Percentiles rank a stretch among this genome's conserved stretches.
These are phyloP conservation scores for Oligia fasciuncula DNA, from an alignment of 2,888 invertebrate genomes.

Conservation along the genomic window DNA sequence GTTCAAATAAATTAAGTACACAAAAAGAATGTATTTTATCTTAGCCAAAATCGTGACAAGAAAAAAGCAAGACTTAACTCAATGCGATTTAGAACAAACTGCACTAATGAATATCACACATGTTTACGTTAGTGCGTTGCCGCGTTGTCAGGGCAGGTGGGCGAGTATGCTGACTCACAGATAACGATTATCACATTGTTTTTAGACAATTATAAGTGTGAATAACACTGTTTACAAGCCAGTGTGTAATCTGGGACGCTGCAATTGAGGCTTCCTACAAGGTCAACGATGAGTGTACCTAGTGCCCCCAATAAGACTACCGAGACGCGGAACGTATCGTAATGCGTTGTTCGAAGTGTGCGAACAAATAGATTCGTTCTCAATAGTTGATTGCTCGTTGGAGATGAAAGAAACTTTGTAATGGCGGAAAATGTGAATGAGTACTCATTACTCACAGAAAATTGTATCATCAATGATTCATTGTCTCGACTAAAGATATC, in stretches of 20 bases:
- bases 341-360: slow-evolving; percentile 38
- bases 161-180: slow-evolving; percentile 71
- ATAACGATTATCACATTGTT: slow-evolving; percentile 72
- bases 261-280: slow-evolving; percentile 70
- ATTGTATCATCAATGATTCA: slow-evolving; percentile 26
- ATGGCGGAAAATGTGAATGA: slow-evolving; percentile 29
- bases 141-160: slow-evolving; percentile 71
- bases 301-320: slow-evolving; percentile 47
- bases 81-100: slow-evolving; percentile 33
- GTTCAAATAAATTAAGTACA: slow-evolving; percentile 32
- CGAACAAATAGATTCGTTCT: slow-evolving; percentile 38
- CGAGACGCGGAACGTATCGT: slow-evolving; percentile 32
- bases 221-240: slow-evolving; percentile 71
- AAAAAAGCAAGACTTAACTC: slow-evolving; percentile 12
- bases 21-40: slow-evolving; percentile 23
- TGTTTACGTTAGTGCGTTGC: slow-evolving; percentile 60
- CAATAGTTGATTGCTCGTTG: slow-evolving; percentile 31
- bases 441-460: slow-evolving; percentile 11
- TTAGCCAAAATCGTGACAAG: slow-evolving; percentile 20
- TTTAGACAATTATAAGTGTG: slow-evolving; percentile 66
- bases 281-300: slow-evolving; percentile 67
- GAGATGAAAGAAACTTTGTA: slow-evolving; percentile 16
- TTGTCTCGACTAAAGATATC: slow-evolving; percentile 25
- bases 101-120: slow-evolving; percentile 31
- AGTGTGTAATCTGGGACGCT: slow-evolving; percentile 70